Evolutionary conservation across 2,113 vertebrate species (phyloP).

Genomic region (Suncus etruscus): DNA sequence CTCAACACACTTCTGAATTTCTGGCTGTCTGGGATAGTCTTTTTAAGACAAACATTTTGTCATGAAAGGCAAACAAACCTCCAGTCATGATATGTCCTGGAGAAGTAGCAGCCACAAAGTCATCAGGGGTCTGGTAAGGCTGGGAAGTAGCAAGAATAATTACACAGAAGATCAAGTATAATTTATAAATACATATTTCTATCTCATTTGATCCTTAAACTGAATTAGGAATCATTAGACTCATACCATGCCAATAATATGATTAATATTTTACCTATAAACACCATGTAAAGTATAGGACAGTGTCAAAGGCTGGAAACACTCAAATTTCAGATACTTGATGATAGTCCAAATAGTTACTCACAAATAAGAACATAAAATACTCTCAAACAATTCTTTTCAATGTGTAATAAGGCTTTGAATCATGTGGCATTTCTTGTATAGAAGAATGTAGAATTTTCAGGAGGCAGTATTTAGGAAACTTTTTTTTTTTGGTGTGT

Average conservation of each 20-base stretch:
- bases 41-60: slow-evolving; percentile 83
- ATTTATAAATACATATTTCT: slow-evolving; percentile 83
- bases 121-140: slow-evolving; percentile 83
- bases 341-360: slow-evolving; percentile 73
- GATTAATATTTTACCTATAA: slow-evolving; percentile 81
- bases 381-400: background rate
- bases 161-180: slow-evolving; percentile 77
- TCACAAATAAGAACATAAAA: slow-evolving; percentile 21
- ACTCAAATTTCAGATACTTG: slow-evolving; percentile 68
- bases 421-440: slow-evolving; percentile 29
- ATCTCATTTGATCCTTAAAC: slow-evolving; percentile 62
- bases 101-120: slow-evolving; percentile 85
- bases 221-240: slow-evolving; percentile 63
- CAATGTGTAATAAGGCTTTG: background rate
- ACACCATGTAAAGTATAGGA: slow-evolving; percentile 64
- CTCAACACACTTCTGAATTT: slow-evolving; percentile 87
- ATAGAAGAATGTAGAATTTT: background rate
- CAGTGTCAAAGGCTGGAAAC: slow-evolving; percentile 69
- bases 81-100: slow-evolving; percentile 87
- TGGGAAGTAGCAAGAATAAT: slow-evolving; percentile 54
- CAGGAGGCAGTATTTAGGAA: background rate
- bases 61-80: slow-evolving; percentile 88
- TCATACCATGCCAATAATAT: slow-evolving; percentile 17
- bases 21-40: slow-evolving; percentile 83
- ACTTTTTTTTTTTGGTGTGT: background rate